These are phyloP conservation scores for Labeo catla DNA, from an alignment of 2,113 vertebrate genomes.

Conservation along the genomic window DNA sequence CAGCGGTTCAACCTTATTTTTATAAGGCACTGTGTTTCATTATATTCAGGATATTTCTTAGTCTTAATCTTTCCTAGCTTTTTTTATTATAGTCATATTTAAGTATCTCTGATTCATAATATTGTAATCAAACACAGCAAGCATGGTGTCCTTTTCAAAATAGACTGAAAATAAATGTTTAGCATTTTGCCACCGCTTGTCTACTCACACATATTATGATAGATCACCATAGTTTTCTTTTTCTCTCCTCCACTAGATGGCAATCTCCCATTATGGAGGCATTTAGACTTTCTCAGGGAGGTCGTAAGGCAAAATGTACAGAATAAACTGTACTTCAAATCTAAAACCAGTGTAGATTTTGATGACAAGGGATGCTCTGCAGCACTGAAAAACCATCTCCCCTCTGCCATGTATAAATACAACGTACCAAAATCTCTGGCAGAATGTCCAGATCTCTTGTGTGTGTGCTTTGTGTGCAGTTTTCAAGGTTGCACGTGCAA, in stretches of 20 bases:
- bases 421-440: conserved; percentile 22
- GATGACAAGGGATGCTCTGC: conserved; percentile 14
- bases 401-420: not conserved
- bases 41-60: not conserved
- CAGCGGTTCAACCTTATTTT: too few species aligned
- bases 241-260: conserved; percentile 53
- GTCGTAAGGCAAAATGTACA: not conserved
- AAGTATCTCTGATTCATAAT: not conserved
- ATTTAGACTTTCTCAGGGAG: not conserved
- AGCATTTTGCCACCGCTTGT: conserved; percentile 22
- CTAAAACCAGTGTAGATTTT: not conserved
- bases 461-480: conserved; percentile 50
- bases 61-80: not conserved
- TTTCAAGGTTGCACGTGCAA: conserved; percentile 45
- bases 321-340: conserved; percentile 12
- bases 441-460: conserved; percentile 23
- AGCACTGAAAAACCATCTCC: not conserved
- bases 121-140: not conserved
- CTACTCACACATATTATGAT: not conserved
- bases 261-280: conserved; percentile 38
- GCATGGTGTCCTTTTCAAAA: not conserved
- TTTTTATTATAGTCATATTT: not conserved
- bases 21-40: not conserved
- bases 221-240: conserved; percentile 39
- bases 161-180: not conserved